A percentile compares a stretch with the other conserved stretches of the same genome.
These are phyloP conservation scores for Lipophrys pholis DNA, from an alignment of 2,113 vertebrate genomes.

Conservation along the genomic window DNA sequence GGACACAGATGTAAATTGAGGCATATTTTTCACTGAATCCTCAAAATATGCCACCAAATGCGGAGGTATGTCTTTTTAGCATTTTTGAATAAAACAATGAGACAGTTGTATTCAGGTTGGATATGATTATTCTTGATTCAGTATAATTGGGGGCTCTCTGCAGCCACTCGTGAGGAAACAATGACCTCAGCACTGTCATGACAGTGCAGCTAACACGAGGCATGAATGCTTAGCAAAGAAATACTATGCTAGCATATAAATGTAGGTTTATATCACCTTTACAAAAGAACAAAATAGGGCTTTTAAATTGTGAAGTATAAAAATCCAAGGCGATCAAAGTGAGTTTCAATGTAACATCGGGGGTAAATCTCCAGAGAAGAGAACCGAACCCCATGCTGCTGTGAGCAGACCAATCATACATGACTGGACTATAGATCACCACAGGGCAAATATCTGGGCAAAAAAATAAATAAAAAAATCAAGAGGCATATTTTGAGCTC, in stretches of 20 bases:
- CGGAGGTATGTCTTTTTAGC: background rate
- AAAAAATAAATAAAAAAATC: too few relatives aligned
- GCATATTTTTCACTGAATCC: too few relatives aligned
- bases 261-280: slow-evolving; percentile 45
- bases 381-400: background rate
- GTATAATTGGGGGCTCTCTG: too few relatives aligned
- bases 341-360: slow-evolving; percentile 4
- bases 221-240: slow-evolving; percentile 25
- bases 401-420: too few relatives aligned
- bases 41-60: background rate
- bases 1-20: background rate
- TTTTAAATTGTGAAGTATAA: slow-evolving; percentile 28
- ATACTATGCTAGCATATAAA: slow-evolving; percentile 38
- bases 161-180: slow-evolving; percentile 14
- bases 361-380: slow-evolving; percentile 3
- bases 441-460: too few relatives aligned
- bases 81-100: too few relatives aligned
- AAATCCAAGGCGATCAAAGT: slow-evolving; percentile 9
- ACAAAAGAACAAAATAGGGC: slow-evolving; percentile 20
- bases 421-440: too few relatives aligned
- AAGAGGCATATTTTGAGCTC: too few relatives aligned
- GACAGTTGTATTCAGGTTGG: too few relatives aligned
- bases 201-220: slow-evolving; percentile 21
- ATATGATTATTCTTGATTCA: too few relatives aligned
- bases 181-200: slow-evolving; percentile 29